Percentiles rank a stretch among this genome's conserved stretches.
These are phyloP conservation scores for Platygyra sinensis DNA, from an alignment of 64 coral and sea anemone species.

Conservation along the genomic window DNA sequence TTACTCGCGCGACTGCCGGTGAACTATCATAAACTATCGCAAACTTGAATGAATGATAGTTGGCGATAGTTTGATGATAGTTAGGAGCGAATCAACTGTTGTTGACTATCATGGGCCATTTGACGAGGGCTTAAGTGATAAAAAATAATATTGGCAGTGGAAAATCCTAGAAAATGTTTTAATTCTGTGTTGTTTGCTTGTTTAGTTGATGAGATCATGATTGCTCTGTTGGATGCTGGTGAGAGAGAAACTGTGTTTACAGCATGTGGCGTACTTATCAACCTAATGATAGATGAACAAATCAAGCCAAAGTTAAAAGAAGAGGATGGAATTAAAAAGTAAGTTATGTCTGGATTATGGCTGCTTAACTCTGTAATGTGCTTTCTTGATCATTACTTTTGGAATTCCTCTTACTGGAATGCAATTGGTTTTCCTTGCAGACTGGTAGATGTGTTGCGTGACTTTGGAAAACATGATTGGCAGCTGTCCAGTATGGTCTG, in stretches of 20 bases:
- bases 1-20: too few species aligned
- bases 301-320: conserved; percentile 78
- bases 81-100: too few species aligned
- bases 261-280: conserved; percentile 96
- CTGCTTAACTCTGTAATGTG: too few species aligned
- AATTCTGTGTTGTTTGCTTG: not conserved
- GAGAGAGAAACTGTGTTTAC: conserved; percentile 94
- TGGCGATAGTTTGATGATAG: too few species aligned
- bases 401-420: not conserved
- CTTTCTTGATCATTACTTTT: not conserved
- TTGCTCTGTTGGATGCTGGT: conserved; percentile 91
- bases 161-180: too few species aligned
- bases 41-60: too few species aligned
- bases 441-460: conserved; percentile 92
- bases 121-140: too few species aligned
- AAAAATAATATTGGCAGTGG: too few species aligned
- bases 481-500: conserved; percentile 98
- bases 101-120: too few species aligned
- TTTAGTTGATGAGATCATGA: conserved; percentile 94
- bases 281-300: conserved; percentile 86
- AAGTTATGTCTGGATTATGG: conserved; percentile 5
- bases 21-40: too few species aligned
- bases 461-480: conserved; percentile 99
- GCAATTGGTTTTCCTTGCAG: conserved; percentile 30
- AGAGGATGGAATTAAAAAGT: conserved; percentile 98